These are phyloP conservation scores for Cepaea hortensis DNA, from an alignment of 2,888 invertebrate genomes.

Conservation along the genomic window DNA sequence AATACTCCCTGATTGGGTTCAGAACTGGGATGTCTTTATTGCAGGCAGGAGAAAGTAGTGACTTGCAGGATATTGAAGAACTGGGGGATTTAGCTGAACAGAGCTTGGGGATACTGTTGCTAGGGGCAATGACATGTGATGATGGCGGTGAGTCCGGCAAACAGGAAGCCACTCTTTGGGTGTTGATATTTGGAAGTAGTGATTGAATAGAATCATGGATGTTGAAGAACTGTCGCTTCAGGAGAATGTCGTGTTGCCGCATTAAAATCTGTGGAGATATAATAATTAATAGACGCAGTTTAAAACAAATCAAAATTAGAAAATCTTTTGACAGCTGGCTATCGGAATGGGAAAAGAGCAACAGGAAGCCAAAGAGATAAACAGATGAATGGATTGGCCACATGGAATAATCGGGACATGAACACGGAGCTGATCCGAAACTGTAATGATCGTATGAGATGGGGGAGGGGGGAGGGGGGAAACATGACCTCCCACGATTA, in stretches of 20 bases:
- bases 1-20: conserved; percentile 43
- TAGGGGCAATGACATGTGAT: not conserved
- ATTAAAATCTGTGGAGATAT: conserved; percentile 61
- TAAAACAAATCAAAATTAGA: no score
- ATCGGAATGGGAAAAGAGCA: no score
- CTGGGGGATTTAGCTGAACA: not conserved
- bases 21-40: not conserved
- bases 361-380: no score
- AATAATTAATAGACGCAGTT: not conserved
- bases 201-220: conserved; percentile 66
- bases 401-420: no score
- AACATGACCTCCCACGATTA: no score
- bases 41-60: not conserved
- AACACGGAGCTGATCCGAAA: no score
- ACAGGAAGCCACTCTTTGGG: not conserved
- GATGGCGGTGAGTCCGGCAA: not conserved
- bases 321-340: no score
- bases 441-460: no score
- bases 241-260: conserved; percentile 67
- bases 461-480: no score
- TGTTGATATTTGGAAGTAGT: conserved; percentile 48
- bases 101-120: not conserved
- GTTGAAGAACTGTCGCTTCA: conserved; percentile 68
- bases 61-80: not conserved
- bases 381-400: no score